A percentile compares a stretch with the other conserved stretches of the same genome.
These are phyloP conservation scores for Micronycteris hirsuta DNA, from an alignment of 2,113 vertebrate species.

Conservation along the genomic window DNA sequence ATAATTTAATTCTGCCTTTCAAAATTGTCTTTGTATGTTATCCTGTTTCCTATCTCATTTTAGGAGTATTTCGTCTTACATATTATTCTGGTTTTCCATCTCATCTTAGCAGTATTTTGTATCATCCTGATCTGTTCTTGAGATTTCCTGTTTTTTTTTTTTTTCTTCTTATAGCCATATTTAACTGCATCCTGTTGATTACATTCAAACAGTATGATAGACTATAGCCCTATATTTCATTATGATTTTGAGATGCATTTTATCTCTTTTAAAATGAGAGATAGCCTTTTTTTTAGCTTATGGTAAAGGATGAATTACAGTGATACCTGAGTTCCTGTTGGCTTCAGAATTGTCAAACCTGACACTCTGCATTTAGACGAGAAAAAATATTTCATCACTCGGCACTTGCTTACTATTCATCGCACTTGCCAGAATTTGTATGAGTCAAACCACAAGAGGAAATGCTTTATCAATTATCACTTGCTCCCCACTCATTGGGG, in stretches of 20 bases:
- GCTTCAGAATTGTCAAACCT: too few relatives aligned
- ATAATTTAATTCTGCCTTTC: not conserved
- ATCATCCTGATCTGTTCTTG: not conserved
- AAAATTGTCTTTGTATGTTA: not conserved
- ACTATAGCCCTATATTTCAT: not conserved
- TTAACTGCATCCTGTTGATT: not conserved
- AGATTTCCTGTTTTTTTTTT: not conserved
- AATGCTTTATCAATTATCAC: too few relatives aligned
- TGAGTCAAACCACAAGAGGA: too few relatives aligned
- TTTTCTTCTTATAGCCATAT: not conserved
- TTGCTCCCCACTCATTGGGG: too few relatives aligned
- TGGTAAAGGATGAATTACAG: not conserved
- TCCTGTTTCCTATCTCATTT: not conserved
- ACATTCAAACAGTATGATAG: not conserved
- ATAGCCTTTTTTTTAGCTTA: not conserved
- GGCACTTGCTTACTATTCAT: too few relatives aligned
- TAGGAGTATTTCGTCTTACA: not conserved
- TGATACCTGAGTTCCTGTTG: too few relatives aligned
- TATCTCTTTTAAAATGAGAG: not conserved
- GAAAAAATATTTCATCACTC: too few relatives aligned
- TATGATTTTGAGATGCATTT: not conserved
- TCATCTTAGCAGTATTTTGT: not conserved
- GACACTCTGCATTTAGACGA: too few relatives aligned
- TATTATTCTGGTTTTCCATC: not conserved
- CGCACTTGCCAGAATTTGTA: too few relatives aligned